Percentiles rank a stretch among this genome's conserved stretches.
Conservation (phyloP, 2,113 vertebrate species). For the Callithrix jacchus region DNA sequence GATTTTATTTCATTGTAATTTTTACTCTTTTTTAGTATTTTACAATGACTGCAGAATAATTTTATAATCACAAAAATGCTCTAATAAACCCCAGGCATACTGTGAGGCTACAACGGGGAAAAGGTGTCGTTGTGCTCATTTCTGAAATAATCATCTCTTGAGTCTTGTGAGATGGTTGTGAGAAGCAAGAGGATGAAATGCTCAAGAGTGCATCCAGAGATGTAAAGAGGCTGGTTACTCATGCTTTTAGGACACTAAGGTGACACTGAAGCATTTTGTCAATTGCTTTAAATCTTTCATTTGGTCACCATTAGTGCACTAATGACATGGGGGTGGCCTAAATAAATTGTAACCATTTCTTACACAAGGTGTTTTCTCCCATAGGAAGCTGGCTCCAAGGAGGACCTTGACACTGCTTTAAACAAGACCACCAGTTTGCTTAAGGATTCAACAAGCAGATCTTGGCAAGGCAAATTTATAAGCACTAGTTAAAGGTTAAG, state of each 20-base stretch:
- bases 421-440: conserved; percentile 22
- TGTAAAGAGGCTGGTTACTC: not conserved
- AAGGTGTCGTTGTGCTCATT: not conserved
- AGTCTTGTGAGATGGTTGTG: not conserved
- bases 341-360: not conserved
- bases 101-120: not conserved
- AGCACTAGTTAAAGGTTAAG: conserved; percentile 26
- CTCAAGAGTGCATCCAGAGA: not conserved
- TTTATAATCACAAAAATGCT: not conserved
- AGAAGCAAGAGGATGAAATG: not conserved
- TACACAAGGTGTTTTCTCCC: not conserved
- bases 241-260: not conserved
- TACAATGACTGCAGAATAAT: not conserved
- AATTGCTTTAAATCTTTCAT: not conserved
- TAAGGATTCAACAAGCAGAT: not conserved
- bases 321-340: not conserved
- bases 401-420: not conserved
- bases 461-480: conserved; percentile 27
- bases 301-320: not conserved
- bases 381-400: not conserved
- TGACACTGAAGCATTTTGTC: conserved; percentile 1
- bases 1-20: not conserved
- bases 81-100: not conserved
- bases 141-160: not conserved
- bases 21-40: not conserved